Conservation (phyloP, 2,797 vertebrate genomes). For the Sebastes hubbsi region DNA sequence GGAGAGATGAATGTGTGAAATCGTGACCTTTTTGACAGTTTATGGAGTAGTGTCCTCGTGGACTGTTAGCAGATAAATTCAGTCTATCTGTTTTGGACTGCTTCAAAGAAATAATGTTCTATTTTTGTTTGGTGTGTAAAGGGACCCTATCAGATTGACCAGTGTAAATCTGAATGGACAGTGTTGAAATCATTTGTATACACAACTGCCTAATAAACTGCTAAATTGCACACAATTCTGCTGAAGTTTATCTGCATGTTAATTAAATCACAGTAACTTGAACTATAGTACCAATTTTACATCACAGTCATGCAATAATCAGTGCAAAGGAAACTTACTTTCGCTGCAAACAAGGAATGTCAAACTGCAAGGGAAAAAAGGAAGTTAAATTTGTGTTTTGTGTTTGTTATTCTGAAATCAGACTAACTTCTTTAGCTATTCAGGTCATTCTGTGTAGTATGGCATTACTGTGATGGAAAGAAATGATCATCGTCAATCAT, state of each 20-base stretch:
- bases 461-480: not conserved
- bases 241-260: not conserved
- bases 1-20: slow-evolving; percentile 60
- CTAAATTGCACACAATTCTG: slow-evolving; percentile 75
- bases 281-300: not conserved
- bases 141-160: slow-evolving; percentile 77
- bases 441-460: not conserved
- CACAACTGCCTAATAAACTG: slow-evolving; percentile 88
- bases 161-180: slow-evolving; percentile 81
- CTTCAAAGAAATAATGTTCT: slow-evolving; percentile 74
- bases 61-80: slow-evolving; percentile 41
- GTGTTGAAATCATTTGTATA: slow-evolving; percentile 85
- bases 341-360: not conserved
- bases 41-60: slow-evolving; percentile 38
- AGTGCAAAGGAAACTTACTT: not conserved
- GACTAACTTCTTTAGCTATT: not conserved
- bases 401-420: not conserved
- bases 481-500: not conserved
- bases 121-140: slow-evolving; percentile 77
- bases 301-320: not conserved
- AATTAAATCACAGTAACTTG: not conserved
- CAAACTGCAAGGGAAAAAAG: not conserved
- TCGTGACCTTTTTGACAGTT: slow-evolving; percentile 36
- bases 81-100: slow-evolving; percentile 65
- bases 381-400: not conserved